Base-by-base conservation (phyloP, 2,113 vertebrate species). In the Tachycineta bicolor region DNA sequence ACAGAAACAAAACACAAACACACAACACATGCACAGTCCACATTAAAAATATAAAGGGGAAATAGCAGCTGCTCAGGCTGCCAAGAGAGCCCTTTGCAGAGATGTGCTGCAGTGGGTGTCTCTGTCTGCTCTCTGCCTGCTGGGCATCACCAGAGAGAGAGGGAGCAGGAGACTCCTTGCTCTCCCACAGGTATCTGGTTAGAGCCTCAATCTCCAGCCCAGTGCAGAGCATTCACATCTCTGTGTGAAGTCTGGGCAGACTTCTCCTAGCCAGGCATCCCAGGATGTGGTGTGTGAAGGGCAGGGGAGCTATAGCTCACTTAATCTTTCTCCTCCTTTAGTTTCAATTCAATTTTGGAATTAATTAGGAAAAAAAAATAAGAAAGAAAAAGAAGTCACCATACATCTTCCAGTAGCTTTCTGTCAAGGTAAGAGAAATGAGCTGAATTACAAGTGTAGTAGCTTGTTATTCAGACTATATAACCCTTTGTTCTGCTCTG, bases 211-310 rank as follows among this genome's bases (percentile, higher is more conserved):
- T 49, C 82, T 81, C 14, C 85, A 55, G 39, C 34, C 43, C 1
- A 1, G 23, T 43, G 60, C 39, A 0, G 0, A 44, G 76, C 44
- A 5, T 33, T 58, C 28, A 0, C 24, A 23, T 5, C 24, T 33
- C 60, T 63, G 22, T 23, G 11, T 3, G 1, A 49, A 55, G 20
- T 33, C 55, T 24, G 84, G 65, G 18, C 60, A 62, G 39, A 14
- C 10, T 47, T 50, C 62, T 77, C 24, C 46, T 83, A 33, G 43
- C 12, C 9, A 18, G 26, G 33, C 79, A 60, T 65, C 68, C 37
- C 22, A 18, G 63, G 67, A 28, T 2, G 1, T 14, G 10, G 4
- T 33, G 24, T 71, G 24, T 50, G 53, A 70, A 63, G 47, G 43
- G 23, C 55, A 74, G 47, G 14, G 46, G 6, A 44, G 34, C 62